Percentiles rank a stretch among this genome's conserved stretches.
These are phyloP conservation scores for Zoanthus gigantus DNA, from an alignment of 92 coral and sea anemone genomes.

Conservation along the genomic window DNA sequence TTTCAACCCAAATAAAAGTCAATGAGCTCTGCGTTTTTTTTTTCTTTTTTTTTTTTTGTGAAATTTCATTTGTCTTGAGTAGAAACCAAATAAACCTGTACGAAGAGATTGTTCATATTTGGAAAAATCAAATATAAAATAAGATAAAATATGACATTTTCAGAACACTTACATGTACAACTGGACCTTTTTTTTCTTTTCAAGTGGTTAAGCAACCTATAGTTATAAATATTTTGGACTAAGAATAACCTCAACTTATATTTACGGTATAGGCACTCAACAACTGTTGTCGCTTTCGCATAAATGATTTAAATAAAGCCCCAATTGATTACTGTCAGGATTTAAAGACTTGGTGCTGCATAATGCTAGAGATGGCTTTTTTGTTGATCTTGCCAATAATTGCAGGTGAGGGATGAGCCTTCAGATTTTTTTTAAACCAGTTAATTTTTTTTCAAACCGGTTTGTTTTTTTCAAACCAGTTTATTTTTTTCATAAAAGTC, in stretches of 20 bases:
- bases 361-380: background rate
- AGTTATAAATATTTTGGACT: slow-evolving; percentile 4
- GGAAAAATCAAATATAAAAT: background rate
- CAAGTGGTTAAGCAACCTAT: background rate
- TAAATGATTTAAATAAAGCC: too few species aligned
- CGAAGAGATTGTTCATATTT: background rate
- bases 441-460: too few species aligned
- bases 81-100: slow-evolving; percentile 1
- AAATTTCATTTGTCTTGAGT: background rate
- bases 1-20: background rate
- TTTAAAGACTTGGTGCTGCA: background rate
- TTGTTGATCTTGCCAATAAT: background rate
- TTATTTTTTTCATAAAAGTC: too few species aligned
- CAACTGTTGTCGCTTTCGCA: background rate
- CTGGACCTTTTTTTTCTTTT: slow-evolving; percentile 1
- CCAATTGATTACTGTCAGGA: background rate
- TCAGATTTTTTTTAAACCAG: background rate
- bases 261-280: background rate
- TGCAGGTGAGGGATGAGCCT: background rate
- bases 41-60: background rate
- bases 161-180: background rate
- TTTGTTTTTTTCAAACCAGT: too few species aligned
- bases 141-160: background rate
- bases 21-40: slow-evolving; percentile 1
- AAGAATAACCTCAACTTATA: slow-evolving; percentile 4